These are phyloP conservation scores for Gobiocypris rarus DNA, from an alignment of 2,113 vertebrate species.

Conservation along the genomic window DNA sequence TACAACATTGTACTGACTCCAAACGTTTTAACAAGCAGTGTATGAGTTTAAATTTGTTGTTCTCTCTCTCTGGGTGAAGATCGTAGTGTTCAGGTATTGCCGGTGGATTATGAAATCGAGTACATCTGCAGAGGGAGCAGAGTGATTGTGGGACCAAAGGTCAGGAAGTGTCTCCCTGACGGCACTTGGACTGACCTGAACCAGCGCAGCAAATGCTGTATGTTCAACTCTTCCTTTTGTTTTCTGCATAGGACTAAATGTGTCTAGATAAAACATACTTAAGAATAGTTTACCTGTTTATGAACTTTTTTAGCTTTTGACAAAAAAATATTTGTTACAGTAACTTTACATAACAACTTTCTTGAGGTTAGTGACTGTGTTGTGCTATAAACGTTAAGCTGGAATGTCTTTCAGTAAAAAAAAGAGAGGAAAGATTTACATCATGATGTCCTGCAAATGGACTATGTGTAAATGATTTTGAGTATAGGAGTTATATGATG, in stretches of 20 bases:
- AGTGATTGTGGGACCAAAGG: slow-evolving; percentile 90
- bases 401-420: too few species aligned
- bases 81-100: slow-evolving; percentile 86
- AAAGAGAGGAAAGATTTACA: too few species aligned
- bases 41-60: slow-evolving; percentile 25
- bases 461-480: background rate
- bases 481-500: too few species aligned
- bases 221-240: slow-evolving; percentile 64
- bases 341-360: background rate
- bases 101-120: slow-evolving; percentile 95
- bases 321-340: background rate
- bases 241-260: background rate
- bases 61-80: slow-evolving; percentile 61
- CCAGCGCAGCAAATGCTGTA: slow-evolving; percentile 87
- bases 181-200: slow-evolving; percentile 91
- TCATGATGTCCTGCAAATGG: background rate
- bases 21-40: background rate
- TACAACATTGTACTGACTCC: background rate
- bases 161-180: slow-evolving; percentile 89
- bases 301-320: background rate
- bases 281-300: background rate
- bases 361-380: background rate
- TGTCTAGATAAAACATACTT: background rate
- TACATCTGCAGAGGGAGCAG: slow-evolving; percentile 91
- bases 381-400: background rate